phyloP scores from a whole-genome alignment of 2,888 invertebrate genomes.

The Tipula lateralis region DNA sequence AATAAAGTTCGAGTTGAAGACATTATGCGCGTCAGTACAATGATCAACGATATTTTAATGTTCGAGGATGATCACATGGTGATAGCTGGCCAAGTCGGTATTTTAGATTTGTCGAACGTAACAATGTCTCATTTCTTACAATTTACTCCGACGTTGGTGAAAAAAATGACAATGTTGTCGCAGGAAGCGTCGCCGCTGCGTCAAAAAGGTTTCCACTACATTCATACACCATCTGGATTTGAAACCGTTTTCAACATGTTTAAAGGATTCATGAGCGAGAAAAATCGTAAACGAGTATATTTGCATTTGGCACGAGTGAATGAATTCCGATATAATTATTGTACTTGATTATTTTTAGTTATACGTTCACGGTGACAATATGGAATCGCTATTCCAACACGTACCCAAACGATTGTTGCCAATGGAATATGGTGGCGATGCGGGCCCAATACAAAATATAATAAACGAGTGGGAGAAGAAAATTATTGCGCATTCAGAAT shows the following conservation, averaged over 20 bases:
- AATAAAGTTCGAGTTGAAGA: slow-evolving; percentile 50
- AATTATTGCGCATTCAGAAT: slow-evolving; percentile 41
- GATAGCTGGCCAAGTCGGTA: slow-evolving; percentile 51
- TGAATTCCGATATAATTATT: no score
- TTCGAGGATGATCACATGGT: slow-evolving; percentile 58
- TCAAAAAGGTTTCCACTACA: slow-evolving; percentile 55
- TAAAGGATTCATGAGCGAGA: slow-evolving; percentile 57
- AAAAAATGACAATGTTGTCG: slow-evolving; percentile 53
- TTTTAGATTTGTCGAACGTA: slow-evolving; percentile 56
- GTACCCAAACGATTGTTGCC: slow-evolving; percentile 58
- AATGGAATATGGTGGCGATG: slow-evolving; percentile 60
- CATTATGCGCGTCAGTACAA: slow-evolving; percentile 52
- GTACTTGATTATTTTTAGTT: slow-evolving; percentile 47
- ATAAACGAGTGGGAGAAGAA: slow-evolving; percentile 44
- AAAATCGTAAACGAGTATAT: slow-evolving; percentile 57
- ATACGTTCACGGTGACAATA: slow-evolving; percentile 54
- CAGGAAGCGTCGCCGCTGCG: slow-evolving; percentile 60
- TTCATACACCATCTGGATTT: slow-evolving; percentile 57
- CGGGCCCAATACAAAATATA: slow-evolving; percentile 44
- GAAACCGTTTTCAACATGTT: slow-evolving; percentile 56
- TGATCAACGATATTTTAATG: slow-evolving; percentile 56
- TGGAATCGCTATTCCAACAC: slow-evolving; percentile 54
- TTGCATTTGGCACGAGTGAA: neutral
- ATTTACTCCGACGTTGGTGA: slow-evolving; percentile 56
- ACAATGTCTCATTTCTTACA: slow-evolving; percentile 54